Evolutionary conservation across 1,140 invertebrate species (phyloP).

Genomic region (Cydia strobilella): DNA sequence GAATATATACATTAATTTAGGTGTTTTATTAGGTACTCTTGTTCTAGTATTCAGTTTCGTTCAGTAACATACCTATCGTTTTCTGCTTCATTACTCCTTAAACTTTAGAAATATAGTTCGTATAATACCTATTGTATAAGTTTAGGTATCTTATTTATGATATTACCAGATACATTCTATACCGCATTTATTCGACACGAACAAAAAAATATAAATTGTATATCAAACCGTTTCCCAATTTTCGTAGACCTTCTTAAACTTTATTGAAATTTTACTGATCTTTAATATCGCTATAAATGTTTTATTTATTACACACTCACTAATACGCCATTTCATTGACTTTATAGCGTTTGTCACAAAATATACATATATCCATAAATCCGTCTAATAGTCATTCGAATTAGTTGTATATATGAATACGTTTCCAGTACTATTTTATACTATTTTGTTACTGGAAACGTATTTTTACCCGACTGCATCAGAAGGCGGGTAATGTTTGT

Average conservation of each 20-base stretch:
- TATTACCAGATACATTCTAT: not conserved
- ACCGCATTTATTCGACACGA: not conserved
- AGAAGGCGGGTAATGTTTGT: too few species aligned
- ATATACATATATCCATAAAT: conserved; percentile 68
- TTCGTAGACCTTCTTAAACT: conserved; percentile 49
- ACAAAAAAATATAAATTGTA: not conserved
- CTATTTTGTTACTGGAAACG: too few species aligned
- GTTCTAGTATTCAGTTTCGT: too few species aligned
- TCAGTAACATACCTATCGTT: too few species aligned
- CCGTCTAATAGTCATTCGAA: conserved; percentile 64
- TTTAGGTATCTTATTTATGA: too few species aligned
- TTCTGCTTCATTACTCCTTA: too few species aligned
- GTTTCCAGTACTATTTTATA: too few species aligned
- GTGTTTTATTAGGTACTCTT: too few species aligned
- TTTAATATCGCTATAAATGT: conserved; percentile 73
- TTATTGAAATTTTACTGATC: conserved; percentile 71
- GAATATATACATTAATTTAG: too few species aligned
- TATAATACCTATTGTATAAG: too few species aligned
- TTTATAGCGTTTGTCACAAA: conserved; percentile 62
- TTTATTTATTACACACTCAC: conserved; percentile 65
- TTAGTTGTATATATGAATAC: conserved; percentile 64
- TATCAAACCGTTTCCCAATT: conserved; percentile 51
- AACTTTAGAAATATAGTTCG: too few species aligned
- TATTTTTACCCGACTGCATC: too few species aligned
- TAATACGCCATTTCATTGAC: conserved; percentile 70